phyloP scores from a whole-genome alignment of 2,113 vertebrate species.

The Cyprinus carpio region DNA sequence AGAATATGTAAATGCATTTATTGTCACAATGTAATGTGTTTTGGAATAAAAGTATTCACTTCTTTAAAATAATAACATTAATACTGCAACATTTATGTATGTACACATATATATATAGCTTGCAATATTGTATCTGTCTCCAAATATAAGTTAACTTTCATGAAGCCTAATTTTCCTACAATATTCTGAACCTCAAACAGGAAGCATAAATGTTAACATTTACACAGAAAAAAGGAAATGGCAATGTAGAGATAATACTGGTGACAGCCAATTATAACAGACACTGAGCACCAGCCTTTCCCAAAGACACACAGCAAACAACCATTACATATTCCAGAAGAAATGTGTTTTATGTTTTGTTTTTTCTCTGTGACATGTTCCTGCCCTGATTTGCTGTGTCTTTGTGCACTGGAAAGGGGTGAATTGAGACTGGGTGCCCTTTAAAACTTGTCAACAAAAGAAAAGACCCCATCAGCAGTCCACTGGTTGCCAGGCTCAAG shows the following conservation, averaged over 20 bases:
- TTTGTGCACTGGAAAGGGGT: constrained; percentile 10
- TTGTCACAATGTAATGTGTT: too few species aligned
- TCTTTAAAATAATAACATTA: too few species aligned
- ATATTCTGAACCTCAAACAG: constrained; percentile 10
- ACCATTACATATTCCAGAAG: constrained; percentile 11
- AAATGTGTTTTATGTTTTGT: constrained; percentile 21
- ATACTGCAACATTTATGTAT: too few species aligned
- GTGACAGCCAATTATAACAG: constrained; percentile 35
- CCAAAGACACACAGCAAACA: constrained; percentile 20
- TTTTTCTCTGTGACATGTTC: constrained; percentile 37
- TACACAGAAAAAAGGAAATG: constrained; percentile 40
- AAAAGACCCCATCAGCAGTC: constrained; percentile 75
- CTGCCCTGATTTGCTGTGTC: constrained; percentile 38
- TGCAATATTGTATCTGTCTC: background rate
- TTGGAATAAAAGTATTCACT: too few species aligned
- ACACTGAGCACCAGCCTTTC: background rate
- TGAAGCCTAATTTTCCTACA: constrained; percentile 6
- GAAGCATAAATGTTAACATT: constrained; percentile 54
- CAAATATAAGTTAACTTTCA: background rate
- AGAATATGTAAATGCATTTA: too few species aligned
- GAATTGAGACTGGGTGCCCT: constrained; percentile 55
- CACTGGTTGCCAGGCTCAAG: constrained; percentile 60
- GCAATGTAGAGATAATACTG: constrained; percentile 38
- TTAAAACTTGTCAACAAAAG: constrained; percentile 66
- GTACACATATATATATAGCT: too few species aligned